Conservation (phyloP, 2,797 vertebrate genomes). For the Tapera naevia region DNA sequence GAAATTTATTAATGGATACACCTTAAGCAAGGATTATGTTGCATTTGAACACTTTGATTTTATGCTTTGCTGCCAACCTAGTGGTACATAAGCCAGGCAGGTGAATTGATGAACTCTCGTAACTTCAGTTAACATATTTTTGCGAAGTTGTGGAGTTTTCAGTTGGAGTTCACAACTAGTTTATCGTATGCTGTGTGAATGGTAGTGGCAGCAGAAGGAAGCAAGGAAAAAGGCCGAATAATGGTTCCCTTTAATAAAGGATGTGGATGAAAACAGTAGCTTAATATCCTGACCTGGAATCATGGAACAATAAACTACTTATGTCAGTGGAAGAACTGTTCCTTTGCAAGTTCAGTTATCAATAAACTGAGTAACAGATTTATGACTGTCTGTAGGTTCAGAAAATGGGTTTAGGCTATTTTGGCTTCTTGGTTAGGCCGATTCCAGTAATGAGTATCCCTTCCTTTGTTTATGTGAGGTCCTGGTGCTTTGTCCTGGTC, state of each 20-base stretch:
- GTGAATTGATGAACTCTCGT: background rate
- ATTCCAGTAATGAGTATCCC: background rate
- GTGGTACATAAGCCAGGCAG: background rate
- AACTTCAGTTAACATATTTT: background rate
- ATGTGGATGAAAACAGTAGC: background rate
- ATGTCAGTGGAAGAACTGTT: background rate
- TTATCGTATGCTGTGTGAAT: background rate
- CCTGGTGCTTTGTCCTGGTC: background rate
- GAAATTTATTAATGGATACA: background rate
- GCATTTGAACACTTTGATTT: background rate
- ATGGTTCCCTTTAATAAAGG: background rate
- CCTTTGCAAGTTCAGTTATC: background rate
- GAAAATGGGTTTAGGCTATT: background rate
- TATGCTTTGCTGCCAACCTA: background rate
- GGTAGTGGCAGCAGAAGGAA: background rate
- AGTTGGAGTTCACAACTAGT: background rate
- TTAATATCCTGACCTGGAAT: background rate
- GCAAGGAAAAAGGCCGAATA: background rate
- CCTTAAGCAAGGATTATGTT: background rate
- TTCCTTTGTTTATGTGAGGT: background rate
- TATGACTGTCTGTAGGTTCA: background rate
- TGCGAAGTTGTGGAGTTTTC: background rate
- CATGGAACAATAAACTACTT: background rate
- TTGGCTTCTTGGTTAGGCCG: background rate
- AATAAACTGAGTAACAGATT: background rate